Evolutionary conservation across 2,797 vertebrate species (phyloP), one percentile per base, ranked within the genome.

Genomic region (Eidolon dupreanum): DNA sequence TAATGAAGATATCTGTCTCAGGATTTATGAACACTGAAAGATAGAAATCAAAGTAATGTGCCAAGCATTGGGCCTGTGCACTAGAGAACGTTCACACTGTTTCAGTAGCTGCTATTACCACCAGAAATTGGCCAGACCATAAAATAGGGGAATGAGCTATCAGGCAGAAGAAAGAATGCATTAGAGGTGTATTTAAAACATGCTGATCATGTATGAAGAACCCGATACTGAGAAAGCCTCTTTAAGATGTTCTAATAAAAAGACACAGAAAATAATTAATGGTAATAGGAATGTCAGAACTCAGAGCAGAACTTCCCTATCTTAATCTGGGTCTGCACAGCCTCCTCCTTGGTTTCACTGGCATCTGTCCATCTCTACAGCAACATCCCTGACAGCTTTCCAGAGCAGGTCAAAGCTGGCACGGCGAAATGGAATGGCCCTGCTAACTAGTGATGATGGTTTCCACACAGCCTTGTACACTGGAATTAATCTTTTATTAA

Each of bases 401-500:
- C 71, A 84, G 70, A 89, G 55, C 83, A 93, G 71, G 61, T 88
- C 73, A 84, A 68, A 70, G 63, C 28, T 0, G 5, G 68, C 63
- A 24, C 1, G 0, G 85, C 63, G 68, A 96, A 93, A 87, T 70
- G 49, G 33, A 78, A 68, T 8, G 5, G 43, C 8, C 1, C 3
- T 2, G 13, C 75, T 85, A 70, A 43, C 51, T 43, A 82, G 74
- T 92, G 82, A 90, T 57, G 31, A 88, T 74, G 74, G 68, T 90
- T 82, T 71, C 81, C 55, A 33, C 16, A 41, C 33, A 91, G 90
- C 51, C 57, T 93, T 97, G 95, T 92, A 95, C 85, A 70, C 70
- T 83, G 65, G 73, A 97, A 96, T 96, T 93, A 96, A 96, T 97
- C 87, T 94, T 97, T 97, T 96, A 92, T 95, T 95, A 95, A 94